phyloP scores from a whole-genome alignment of 2,888 invertebrate species.

The Opisthograptis luteolata region DNA sequence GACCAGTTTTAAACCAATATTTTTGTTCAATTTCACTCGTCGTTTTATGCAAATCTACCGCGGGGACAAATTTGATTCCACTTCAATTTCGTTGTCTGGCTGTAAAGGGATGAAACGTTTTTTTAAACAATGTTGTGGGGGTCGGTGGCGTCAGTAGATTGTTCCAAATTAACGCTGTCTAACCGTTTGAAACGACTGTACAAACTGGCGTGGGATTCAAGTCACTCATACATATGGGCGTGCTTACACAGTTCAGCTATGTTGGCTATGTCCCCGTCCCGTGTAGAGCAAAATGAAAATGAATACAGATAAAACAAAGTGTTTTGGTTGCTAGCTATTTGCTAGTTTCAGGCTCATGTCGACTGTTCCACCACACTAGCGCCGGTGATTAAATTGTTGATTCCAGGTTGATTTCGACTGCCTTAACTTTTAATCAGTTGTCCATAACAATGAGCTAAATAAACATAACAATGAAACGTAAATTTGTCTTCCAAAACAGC shows the following conservation, averaged over 20 bases:
- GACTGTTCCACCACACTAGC: too few relatives aligned
- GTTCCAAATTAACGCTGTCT: slow-evolving; percentile 26
- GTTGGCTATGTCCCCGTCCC: background rate
- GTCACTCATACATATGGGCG: background rate
- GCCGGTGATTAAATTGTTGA: too few relatives aligned
- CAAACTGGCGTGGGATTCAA: background rate
- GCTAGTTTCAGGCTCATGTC: too few relatives aligned
- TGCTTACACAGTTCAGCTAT: background rate
- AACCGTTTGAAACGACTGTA: too few relatives aligned
- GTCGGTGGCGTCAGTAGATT: slow-evolving; percentile 35
- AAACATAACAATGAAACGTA: too few relatives aligned
- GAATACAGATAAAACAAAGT: too few relatives aligned
- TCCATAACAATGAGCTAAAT: too few relatives aligned
- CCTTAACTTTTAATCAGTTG: too few relatives aligned
- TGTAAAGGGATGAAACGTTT: slow-evolving; percentile 43
- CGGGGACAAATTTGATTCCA: slow-evolving; percentile 49
- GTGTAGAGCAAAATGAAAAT: too few relatives aligned
- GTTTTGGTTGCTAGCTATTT: too few relatives aligned
- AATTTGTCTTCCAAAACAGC: background rate
- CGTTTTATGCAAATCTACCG: slow-evolving; percentile 36
- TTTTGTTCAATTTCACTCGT: slow-evolving; percentile 33
- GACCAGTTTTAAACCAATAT: slow-evolving; percentile 34
- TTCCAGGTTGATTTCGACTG: too few relatives aligned
- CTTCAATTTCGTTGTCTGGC: slow-evolving; percentile 44
- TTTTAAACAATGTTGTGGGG: slow-evolving; percentile 42